Conservation (phyloP, 2,113 vertebrate genomes). For the Astatoreochromis straeleni region DNA sequence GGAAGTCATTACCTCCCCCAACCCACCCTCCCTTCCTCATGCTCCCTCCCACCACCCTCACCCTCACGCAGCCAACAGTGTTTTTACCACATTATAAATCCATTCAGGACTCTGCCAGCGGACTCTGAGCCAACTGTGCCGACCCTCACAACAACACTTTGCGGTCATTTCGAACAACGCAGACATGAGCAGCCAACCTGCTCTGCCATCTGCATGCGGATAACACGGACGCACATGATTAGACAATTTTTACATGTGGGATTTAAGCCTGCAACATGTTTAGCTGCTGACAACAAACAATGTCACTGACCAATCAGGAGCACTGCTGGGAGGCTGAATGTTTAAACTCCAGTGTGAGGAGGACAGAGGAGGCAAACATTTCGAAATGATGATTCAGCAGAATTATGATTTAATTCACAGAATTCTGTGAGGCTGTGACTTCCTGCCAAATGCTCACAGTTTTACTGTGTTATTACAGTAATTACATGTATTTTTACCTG, state of each 20-base stretch:
- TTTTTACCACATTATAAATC: constrained; percentile 23
- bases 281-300: not conserved
- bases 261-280: not conserved
- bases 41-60: not conserved
- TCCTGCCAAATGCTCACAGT: not conserved
- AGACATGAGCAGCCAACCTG: not conserved
- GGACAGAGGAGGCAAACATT: not conserved
- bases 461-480: not conserved
- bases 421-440: not conserved
- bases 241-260: not conserved
- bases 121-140: not conserved
- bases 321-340: not conserved
- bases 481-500: not conserved
- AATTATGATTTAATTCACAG: not conserved
- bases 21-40: not conserved
- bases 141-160: not conserved
- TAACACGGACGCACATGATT: not conserved
- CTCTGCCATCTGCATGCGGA: not conserved
- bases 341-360: not conserved
- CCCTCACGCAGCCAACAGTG: not conserved
- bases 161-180: not conserved
- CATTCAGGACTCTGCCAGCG: not conserved
- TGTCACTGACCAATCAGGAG: not conserved
- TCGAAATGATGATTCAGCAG: not conserved
- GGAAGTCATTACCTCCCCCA: constrained; percentile 35